Conservation (phyloP, 2,797 vertebrate genomes). For the Hemitrygon akajei region DNA sequence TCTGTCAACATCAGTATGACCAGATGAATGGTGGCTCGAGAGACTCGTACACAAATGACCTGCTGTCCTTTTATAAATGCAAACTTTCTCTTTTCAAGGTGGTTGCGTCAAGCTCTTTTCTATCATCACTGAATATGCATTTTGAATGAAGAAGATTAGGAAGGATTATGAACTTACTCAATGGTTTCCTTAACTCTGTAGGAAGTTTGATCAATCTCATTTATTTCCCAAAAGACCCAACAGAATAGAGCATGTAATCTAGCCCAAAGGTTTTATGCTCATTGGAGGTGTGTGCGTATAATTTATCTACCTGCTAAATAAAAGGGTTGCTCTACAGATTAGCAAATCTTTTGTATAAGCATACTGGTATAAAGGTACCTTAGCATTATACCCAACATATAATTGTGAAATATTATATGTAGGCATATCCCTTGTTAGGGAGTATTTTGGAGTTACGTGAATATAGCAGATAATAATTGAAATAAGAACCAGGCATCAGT, state of each 20-base stretch:
- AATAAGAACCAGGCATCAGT: too few relatives aligned
- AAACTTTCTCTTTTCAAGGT: too few relatives aligned
- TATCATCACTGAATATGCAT: neutral
- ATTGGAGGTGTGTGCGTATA: neutral
- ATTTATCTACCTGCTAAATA: neutral
- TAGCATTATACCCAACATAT: neutral
- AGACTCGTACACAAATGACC: neutral
- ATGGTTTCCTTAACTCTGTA: neutral
- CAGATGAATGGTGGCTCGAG: too few relatives aligned
- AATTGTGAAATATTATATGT: neutral
- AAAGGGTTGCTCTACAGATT: neutral
- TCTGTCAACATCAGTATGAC: neutral
- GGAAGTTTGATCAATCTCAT: neutral
- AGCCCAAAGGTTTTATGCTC: neutral
- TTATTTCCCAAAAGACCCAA: neutral
- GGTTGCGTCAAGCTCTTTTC: neutral
- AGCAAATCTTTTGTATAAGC: neutral
- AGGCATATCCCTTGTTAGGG: neutral
- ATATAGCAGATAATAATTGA: too few relatives aligned
- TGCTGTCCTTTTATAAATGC: neutral
- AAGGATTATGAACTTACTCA: neutral
- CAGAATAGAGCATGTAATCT: conserved; percentile 1
- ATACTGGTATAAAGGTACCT: neutral
- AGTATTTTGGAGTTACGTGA: too few relatives aligned
- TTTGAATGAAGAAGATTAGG: conserved; percentile 8